Evolutionary conservation across 2,113 vertebrate species (phyloP), one percentile per base, ranked within the genome.

Genomic region (Nycticebus coucang): DNA sequence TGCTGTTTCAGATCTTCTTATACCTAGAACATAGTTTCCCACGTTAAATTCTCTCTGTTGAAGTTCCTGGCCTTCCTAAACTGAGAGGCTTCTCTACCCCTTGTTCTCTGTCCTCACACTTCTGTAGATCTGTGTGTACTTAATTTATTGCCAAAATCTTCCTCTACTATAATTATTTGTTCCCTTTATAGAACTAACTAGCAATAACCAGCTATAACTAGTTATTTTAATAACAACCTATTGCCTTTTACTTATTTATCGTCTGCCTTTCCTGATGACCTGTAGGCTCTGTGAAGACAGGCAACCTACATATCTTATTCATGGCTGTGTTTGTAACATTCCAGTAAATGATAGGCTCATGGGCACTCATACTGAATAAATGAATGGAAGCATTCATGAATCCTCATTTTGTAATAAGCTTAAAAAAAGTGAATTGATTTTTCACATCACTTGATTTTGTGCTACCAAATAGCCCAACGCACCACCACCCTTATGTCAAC

Each of bases 391-490:
- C 37, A 68, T 21, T 26, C 81, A 68, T 74, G 55, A 89, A 30
- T 81, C 35, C 77, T 79, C 13, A 60, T 72, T 90, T 87, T 80
- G 55, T 1, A 33, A 57, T 60, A 55, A 53, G 21, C 50, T 87
- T 72, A 83, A 19, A 83, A 79, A 41, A 91, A 69, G 62, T 62
- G 37, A 81, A 81, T 41, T 92, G 22, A 50, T 45, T 91, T 89
- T 89, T 93, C 55, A 41, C 30, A 50, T 80, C 15, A 24, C 50
- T 82, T 87, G 55, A 50, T 55, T 92, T 74, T 64, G 28, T 84
- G 24, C 33, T 71, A 2, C 28, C 24, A 21, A 24, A 62, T 37
- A 86, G 50, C 6, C 22, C 17, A 89, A 71, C 50, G 28, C n/a
- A 45, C 19, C 11, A 2, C 45, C 18, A 72, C 15, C 3, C 5